Conservation (phyloP, 2,888 invertebrate species). For the Scaptodrosophila latifasciaeformis region DNA sequence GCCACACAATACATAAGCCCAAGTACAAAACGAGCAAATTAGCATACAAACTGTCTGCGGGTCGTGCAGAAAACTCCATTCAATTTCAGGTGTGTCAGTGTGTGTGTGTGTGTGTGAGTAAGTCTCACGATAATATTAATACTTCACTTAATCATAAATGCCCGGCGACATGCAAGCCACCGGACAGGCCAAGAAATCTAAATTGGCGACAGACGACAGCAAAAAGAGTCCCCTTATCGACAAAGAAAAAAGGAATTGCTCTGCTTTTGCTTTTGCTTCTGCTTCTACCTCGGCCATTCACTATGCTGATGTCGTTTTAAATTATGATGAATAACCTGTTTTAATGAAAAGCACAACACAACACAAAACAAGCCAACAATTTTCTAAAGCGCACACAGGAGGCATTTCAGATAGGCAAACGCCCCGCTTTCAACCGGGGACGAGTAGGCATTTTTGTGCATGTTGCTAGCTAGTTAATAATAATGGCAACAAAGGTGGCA, state of each 20-base stretch:
- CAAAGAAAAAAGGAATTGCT: too few relatives aligned
- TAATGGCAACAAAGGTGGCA: conserved; percentile 25
- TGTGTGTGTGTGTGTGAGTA: conserved; percentile 6
- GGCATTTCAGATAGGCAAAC: conserved; percentile 26
- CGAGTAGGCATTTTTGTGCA: conserved; percentile 31
- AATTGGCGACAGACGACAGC: conserved; percentile 27
- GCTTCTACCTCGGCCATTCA: neutral
- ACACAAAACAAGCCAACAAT: too few relatives aligned
- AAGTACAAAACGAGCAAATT: conserved; percentile 41
- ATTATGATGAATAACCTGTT: conserved; percentile 21
- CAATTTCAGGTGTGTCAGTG: conserved; percentile 13
- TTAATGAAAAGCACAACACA: conserved; percentile 21
- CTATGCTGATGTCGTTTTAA: conserved; percentile 4
- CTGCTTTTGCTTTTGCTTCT: neutral
- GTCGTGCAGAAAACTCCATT: conserved; percentile 5
- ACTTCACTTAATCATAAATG: conserved; percentile 68
- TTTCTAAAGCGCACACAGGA: conserved; percentile 26
- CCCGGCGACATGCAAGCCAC: conserved; percentile 53
- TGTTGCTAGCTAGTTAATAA: conserved; percentile 67
- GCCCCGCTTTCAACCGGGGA: conserved; percentile 24
- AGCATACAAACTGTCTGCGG: conserved; percentile 66
- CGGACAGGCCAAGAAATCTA: neutral
- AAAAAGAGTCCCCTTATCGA: too few relatives aligned
- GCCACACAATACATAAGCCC: conserved; percentile 23
- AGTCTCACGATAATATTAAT: conserved; percentile 62